These are phyloP conservation scores for Drosophila varians DNA, from an alignment of 1,140 invertebrate species.

Conservation along the genomic window DNA sequence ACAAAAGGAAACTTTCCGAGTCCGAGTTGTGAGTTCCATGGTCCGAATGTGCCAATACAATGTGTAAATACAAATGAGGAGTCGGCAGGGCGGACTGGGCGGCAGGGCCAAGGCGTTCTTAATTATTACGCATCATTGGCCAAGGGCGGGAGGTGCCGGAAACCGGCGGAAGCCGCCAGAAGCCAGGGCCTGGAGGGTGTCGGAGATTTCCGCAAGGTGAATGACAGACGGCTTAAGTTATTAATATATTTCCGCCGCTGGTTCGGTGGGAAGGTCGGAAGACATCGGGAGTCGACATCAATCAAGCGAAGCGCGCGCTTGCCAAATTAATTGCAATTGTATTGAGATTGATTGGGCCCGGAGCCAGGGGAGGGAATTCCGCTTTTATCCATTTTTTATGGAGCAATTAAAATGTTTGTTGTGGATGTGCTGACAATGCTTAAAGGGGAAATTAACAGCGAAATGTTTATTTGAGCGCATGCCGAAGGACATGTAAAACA, in stretches of 20 bases:
- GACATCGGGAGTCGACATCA: conserved; percentile 42
- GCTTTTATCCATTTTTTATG: conserved; percentile 22
- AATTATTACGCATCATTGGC: conserved; percentile 63
- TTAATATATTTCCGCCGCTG: conserved; percentile 50
- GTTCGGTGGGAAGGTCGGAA: neutral
- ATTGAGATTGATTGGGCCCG: conserved; percentile 62
- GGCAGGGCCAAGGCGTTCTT: conserved; percentile 31
- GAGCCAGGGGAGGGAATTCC: neutral
- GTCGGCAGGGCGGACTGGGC: conserved; percentile 8
- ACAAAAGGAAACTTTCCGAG: conserved; percentile 55
- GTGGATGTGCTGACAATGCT: conserved; percentile 39
- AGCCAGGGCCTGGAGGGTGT: conserved; percentile 14
- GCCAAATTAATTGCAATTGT: conserved; percentile 63
- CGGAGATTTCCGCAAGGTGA: conserved; percentile 43
- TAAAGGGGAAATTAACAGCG: conserved; percentile 33
- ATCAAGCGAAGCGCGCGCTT: conserved; percentile 41
- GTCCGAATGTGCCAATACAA: conserved; percentile 74
- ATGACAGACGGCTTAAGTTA: conserved; percentile 59
- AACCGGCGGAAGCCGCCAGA: conserved; percentile 18
- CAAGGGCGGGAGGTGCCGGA: neutral
- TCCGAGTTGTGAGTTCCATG: conserved; percentile 19
- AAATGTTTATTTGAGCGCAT: conserved; percentile 25
- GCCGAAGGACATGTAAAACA: conserved; percentile 1
- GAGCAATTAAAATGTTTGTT: conserved; percentile 62
- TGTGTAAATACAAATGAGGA: conserved; percentile 68